These are phyloP conservation scores for Hypomecis punctinalis DNA, from an alignment of 2,888 invertebrate species.

Conservation along the genomic window DNA sequence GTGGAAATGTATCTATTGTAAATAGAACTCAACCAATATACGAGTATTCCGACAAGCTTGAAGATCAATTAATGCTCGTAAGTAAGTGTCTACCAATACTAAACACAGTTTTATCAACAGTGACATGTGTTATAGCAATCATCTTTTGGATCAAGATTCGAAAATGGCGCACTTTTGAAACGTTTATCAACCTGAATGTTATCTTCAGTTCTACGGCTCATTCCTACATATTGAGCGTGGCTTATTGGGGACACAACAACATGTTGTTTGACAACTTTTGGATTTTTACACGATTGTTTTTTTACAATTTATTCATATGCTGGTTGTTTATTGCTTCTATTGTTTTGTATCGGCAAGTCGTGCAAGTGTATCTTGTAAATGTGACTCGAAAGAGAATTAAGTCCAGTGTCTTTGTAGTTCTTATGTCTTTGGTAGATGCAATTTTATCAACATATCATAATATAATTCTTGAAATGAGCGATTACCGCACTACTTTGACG, in stretches of 20 bases:
- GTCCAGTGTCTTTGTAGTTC: slow-evolving; percentile 8
- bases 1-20: no score
- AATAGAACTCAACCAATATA: no score
- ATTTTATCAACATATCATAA: neutral
- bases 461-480: neutral
- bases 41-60: no score
- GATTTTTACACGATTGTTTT: slow-evolving; percentile 1
- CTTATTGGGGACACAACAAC: neutral
- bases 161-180: slow-evolving; percentile 26
- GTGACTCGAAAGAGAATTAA: slow-evolving; percentile 12
- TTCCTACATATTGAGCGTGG: neutral
- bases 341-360: slow-evolving; percentile 18
- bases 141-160: slow-evolving; percentile 16
- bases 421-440: neutral
- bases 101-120: neutral
- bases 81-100: neutral
- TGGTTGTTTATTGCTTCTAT: slow-evolving; percentile 24
- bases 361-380: slow-evolving; percentile 19
- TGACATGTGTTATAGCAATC: slow-evolving; percentile 9
- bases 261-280: neutral
- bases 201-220: slow-evolving; percentile 2
- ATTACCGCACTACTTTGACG: neutral
- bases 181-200: slow-evolving; percentile 12
- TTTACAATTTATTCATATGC: slow-evolving; percentile 7
- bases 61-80: no score